Conservation (phyloP, 2,113 vertebrate species). For the Paracanthobrama guichenoti region DNA sequence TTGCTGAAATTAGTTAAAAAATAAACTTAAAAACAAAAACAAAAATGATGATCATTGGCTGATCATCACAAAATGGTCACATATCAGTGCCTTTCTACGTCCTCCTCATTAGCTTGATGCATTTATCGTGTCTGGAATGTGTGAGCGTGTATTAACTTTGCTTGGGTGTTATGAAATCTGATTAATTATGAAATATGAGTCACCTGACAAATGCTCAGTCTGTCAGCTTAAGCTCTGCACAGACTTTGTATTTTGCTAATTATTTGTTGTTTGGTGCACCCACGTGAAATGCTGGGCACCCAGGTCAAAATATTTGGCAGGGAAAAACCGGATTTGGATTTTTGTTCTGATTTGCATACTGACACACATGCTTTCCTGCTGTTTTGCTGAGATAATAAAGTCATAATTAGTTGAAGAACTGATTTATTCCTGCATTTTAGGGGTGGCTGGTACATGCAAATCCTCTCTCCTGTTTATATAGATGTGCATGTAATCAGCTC, state of each 20-base stretch:
- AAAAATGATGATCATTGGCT: too few relatives aligned
- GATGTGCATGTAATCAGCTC: neutral
- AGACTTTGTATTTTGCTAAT: neutral
- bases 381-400: neutral
- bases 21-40: too few relatives aligned
- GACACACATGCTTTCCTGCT: neutral
- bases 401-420: neutral
- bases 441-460: neutral
- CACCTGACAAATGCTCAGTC: conserved; percentile 29
- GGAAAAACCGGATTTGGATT: neutral
- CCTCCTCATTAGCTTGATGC: neutral
- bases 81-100: neutral
- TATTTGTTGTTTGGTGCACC: neutral
- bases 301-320: neutral
- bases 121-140: neutral
- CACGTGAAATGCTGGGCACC: neutral
- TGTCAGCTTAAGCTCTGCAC: neutral
- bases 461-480: neutral
- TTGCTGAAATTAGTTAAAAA: too few relatives aligned
- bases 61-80: neutral
- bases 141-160: conserved; percentile 26
- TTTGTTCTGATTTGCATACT: neutral
- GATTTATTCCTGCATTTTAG: neutral
- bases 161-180: conserved; percentile 26
- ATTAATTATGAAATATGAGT: conserved; percentile 47